Evolutionary conservation across 2,113 vertebrate species (phyloP), one percentile per base, ranked within the genome.

Genomic region (Nipponia nippon): DNA sequence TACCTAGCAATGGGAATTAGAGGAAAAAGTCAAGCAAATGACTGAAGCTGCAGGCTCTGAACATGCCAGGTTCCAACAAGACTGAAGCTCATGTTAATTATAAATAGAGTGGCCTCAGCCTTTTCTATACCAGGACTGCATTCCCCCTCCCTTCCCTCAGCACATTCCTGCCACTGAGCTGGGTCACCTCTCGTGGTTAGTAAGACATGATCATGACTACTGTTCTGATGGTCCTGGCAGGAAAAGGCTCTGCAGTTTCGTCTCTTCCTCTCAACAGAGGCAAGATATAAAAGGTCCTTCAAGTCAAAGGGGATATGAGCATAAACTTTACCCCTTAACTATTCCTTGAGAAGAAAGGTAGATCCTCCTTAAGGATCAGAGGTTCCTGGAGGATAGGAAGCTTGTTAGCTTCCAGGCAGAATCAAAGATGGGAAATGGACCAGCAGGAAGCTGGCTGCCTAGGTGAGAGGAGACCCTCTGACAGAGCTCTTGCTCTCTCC

Each of bases 11-110:
- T 26, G 83, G 59, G 56, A 93, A 81, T 75, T 58, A 92, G 69
- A 81, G 80, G 88, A 10, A 56, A 80, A 91, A 61, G 53, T 46
- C 26, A 46, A 91, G 92, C 55, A 44, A 90, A 94, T 87, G 93
- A 77, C n/a, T 67, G 76, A 94, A 94, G 91, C 94, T 95, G 90
- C 87, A 84, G 94, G 82, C 72, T 94, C 52, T 42, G 69, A 72
- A 56, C 7, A 3, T 13, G 90, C 56, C 80, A 65, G 6, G 22
- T 88, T 83, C 59, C 71, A 77, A 34, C 32, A 47, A 66, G 63
- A 69, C 46, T 69, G 92, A 80, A 79, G 70, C 36, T 89, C 46
- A 1, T 32, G n/a, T 46, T 79, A 32, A 70, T 46, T 61, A 63
- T 34, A 47, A 80, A 55, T 56, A 76, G 42, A 79, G 49, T 38